A percentile compares a stretch with the other conserved stretches of the same genome.
phyloP scores from a whole-genome alignment of 2,113 vertebrate genomes.

The Dunckerocampus dactyliophorus region DNA sequence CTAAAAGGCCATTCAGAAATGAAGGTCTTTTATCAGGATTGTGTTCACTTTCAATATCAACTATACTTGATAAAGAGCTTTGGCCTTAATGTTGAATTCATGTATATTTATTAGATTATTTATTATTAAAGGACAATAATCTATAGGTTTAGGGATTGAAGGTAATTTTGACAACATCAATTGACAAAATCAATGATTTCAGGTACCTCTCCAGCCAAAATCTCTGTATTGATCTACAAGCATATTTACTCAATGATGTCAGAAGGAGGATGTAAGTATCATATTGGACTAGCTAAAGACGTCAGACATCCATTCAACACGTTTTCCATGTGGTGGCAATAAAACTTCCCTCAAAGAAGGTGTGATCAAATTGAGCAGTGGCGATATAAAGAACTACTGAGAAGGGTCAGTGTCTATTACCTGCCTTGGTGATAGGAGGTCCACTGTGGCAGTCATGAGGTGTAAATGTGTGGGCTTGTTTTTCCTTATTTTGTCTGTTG shows the following conservation, averaged over 20 bases:
- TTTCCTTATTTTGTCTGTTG: conserved; percentile 44
- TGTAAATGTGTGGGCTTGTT: conserved; percentile 47
- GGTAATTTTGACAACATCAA: too few species aligned
- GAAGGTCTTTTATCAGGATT: not conserved
- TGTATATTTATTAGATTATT: not conserved
- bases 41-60: not conserved
- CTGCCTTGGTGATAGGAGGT: conserved; percentile 14
- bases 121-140: not conserved
- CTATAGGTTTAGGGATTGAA: not conserved
- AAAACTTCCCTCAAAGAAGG: conserved; percentile 26
- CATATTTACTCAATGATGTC: conserved; percentile 31
- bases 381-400: conserved; percentile 48
- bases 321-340: conserved; percentile 45
- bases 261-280: conserved; percentile 25
- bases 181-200: not conserved
- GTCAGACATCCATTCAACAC: conserved; percentile 31
- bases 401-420: conserved; percentile 3
- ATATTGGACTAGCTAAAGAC: conserved; percentile 36
- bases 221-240: conserved; percentile 9
- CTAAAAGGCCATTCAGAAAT: too few species aligned
- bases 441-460: conserved; percentile 53
- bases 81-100: not conserved
- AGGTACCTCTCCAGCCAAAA: not conserved
- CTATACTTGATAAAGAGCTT: not conserved
- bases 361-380: conserved; percentile 19